Percentiles rank a stretch among this genome's conserved stretches.
These are phyloP conservation scores for Melikaiella ostensackeni DNA, from an alignment of 2,888 invertebrate genomes.

Conservation along the genomic window DNA sequence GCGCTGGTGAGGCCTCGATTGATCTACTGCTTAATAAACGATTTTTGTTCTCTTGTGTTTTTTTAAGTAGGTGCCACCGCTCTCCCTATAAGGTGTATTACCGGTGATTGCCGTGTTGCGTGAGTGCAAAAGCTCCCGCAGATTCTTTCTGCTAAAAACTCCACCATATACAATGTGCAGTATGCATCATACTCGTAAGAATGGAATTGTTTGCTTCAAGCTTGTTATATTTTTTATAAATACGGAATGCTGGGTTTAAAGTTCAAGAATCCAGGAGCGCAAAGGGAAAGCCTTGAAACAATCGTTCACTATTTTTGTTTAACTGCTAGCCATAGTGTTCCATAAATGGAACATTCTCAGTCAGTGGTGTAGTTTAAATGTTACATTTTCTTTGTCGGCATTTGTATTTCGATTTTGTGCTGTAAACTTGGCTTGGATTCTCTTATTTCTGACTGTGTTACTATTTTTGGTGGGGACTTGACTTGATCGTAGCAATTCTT, in stretches of 20 bases:
- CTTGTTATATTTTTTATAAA: slow-evolving; percentile 24
- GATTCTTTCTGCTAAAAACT: background rate
- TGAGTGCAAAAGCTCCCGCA: background rate
- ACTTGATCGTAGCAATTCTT: background rate
- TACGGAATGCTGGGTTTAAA: slow-evolving; percentile 24
- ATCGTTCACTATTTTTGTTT: slow-evolving; percentile 28
- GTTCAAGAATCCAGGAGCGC: slow-evolving; percentile 30
- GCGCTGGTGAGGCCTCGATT: background rate
- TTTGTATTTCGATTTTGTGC: slow-evolving; percentile 14
- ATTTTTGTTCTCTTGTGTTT: background rate
- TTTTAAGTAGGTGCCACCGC: no score
- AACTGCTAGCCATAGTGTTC: slow-evolving; percentile 30
- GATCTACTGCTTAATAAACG: background rate
- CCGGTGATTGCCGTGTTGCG: no score
- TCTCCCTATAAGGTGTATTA: no score
- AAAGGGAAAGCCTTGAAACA: slow-evolving; percentile 29
- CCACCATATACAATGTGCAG: background rate
- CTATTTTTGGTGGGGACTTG: background rate
- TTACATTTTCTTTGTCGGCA: slow-evolving; percentile 21
- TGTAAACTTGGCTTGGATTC: background rate
- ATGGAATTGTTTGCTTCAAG: slow-evolving; percentile 14
- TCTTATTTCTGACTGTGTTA: background rate
- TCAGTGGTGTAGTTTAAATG: slow-evolving; percentile 12
- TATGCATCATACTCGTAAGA: slow-evolving; percentile 19
- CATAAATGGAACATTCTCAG: slow-evolving; percentile 36